Evolutionary conservation across 2,888 invertebrate genomes (phyloP).

Genomic region (Lepidocyrtinus sp.): DNA sequence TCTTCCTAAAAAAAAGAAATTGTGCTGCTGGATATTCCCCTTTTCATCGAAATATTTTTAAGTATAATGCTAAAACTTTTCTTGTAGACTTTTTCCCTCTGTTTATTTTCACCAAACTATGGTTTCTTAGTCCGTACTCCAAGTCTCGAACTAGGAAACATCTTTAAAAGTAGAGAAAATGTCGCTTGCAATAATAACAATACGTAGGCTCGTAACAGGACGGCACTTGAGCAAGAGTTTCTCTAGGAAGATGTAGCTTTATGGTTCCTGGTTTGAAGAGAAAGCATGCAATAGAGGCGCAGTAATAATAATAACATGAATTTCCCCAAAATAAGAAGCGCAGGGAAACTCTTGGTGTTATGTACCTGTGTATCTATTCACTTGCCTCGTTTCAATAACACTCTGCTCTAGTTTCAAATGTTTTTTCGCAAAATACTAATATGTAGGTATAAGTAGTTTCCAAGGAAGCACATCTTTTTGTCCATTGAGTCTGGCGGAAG

Average conservation of each 20-base stretch:
- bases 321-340: not conserved
- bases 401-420: not conserved
- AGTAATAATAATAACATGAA: not conserved
- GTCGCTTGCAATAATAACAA: slow-evolving; percentile 25
- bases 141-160: slow-evolving; percentile 5
- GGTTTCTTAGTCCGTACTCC: not conserved
- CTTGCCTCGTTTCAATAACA: not conserved
- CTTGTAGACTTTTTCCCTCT: slow-evolving; percentile 24
- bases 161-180: slow-evolving; percentile 24
- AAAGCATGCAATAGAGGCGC: not conserved
- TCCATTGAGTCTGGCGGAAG: not conserved
- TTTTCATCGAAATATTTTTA: slow-evolving; percentile 25
- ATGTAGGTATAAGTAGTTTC: too few species aligned
- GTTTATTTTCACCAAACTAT: slow-evolving; percentile 46
- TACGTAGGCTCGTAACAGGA: not conserved
- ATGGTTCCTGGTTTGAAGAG: not conserved
- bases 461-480: not conserved
- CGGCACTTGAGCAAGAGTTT: not conserved
- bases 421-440: not conserved
- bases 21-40: slow-evolving; percentile 48
- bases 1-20: slow-evolving; percentile 54
- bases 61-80: slow-evolving; percentile 26
- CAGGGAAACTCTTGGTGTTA: not conserved
- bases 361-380: not conserved
- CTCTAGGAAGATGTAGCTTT: not conserved